Evolutionary conservation across 2,113 vertebrate species (phyloP).

Genomic region (Gopherus flavomarginatus): DNA sequence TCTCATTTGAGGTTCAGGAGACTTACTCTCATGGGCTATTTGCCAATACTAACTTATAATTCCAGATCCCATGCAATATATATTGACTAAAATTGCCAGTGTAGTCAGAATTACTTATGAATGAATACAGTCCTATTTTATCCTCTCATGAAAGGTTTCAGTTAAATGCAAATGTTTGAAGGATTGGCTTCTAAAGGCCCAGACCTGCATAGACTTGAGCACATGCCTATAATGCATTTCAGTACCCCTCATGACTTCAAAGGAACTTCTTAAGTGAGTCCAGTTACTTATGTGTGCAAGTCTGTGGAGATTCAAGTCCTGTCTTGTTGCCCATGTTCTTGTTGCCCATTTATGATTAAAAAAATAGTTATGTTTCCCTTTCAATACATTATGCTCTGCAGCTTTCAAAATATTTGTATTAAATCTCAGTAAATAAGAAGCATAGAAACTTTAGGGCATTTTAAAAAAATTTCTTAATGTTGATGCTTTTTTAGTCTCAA

Average conservation of each 20-base stretch:
- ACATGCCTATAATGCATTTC: not conserved
- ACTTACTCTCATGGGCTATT: not conserved
- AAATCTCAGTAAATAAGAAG: not conserved
- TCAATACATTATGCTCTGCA: not conserved
- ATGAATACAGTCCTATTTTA: fast-evolving
- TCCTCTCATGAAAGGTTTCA: not conserved
- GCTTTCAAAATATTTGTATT: not conserved
- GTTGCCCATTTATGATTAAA: not conserved
- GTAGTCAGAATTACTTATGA: not conserved
- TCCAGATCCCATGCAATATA: not conserved
- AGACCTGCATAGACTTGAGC: not conserved
- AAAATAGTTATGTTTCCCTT: not conserved
- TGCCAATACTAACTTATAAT: not conserved
- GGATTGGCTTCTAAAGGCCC: not conserved
- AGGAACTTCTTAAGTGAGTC: not conserved
- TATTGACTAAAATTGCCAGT: not conserved
- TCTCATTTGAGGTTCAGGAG: not conserved
- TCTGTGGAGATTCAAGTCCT: not conserved
- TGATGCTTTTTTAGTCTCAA: slow-evolving; percentile 74
- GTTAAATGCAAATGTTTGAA: not conserved
- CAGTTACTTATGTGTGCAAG: not conserved
- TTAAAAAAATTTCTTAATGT: not conserved
- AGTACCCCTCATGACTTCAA: not conserved
- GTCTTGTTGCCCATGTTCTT: not conserved
- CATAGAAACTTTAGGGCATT: not conserved